These are phyloP conservation scores for Siniperca knerii DNA, from an alignment of 2,113 vertebrate species.

Conservation along the genomic window DNA sequence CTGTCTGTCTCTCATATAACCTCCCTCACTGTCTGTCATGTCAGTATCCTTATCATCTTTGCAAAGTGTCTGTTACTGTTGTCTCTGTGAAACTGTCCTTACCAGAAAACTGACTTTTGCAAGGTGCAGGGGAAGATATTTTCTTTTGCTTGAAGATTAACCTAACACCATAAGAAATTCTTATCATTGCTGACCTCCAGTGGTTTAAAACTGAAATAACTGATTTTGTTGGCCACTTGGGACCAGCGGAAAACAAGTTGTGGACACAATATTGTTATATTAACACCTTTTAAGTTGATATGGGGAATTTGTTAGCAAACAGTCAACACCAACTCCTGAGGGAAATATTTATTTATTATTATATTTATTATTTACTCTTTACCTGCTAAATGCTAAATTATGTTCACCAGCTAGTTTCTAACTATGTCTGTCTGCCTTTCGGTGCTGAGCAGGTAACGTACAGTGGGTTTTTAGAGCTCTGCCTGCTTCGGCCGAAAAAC, in stretches of 20 bases:
- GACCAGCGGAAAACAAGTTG: not conserved
- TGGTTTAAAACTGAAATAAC: not conserved
- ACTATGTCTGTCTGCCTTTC: not conserved
- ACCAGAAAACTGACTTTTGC: not conserved
- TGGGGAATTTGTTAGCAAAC: not conserved
- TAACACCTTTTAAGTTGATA: not conserved
- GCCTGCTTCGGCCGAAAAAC: too few species aligned
- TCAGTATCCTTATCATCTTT: not conserved
- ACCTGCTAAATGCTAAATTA: not conserved
- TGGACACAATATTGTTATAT: not conserved
- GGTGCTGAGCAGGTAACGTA: too few species aligned
- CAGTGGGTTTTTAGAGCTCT: not conserved
- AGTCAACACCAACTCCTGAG: not conserved
- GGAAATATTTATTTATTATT: not conserved
- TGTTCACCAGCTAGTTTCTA: not conserved
- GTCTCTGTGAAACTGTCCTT: not conserved
- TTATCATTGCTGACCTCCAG: not conserved
- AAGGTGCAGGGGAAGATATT: not conserved
- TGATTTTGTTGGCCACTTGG: not conserved
- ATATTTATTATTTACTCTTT: not conserved
- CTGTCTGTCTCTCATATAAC: not conserved
- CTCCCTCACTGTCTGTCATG: not conserved
- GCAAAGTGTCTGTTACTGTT: not conserved
- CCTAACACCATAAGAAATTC: not conserved
- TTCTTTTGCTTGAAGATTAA: not conserved